Base-by-base conservation (phyloP, 2,888 invertebrate genomes). In the Charanyca ferruginea region DNA sequence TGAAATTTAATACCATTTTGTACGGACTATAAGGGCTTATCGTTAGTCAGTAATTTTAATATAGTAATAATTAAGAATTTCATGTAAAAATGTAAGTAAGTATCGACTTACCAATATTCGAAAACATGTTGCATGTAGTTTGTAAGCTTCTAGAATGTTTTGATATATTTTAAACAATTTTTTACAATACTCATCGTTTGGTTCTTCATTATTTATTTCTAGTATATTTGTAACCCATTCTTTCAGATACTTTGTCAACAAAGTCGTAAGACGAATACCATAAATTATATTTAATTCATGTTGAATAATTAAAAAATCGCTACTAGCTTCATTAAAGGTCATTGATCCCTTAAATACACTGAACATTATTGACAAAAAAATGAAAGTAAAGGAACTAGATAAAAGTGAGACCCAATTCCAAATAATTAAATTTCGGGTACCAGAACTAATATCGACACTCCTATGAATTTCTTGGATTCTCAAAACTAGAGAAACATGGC, bases 401-500 rank as follows among this genome's bases (percentile, higher is more conserved):
- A 13, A 25, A 20, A 59, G 13, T 5, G 20, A 8, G 1, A 53
- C 22, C 53, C 28, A 42, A 22, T 53, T 60, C 28, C 53, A 53
- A 53, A 60, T 22, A n/a, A 53, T 44, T 53, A 32, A 53, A 53
- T 22, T 13, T 22, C 9, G 25, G 11, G 44, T 3, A 32, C 16
- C 13, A 16, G 5, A 22, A 11, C 13, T n/a, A n/a, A n/a, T n/a
- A n/a, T 22, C 42, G 13, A 53, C 44, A n/a, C 32, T 60, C 16
- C 28, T 42, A n/a, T 53, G 53, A 42, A 60, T 53, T 13, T 60
- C 54, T 32, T 60, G 53, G 5, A 60, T 53, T 5, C 42, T 60
- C 28, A 60, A 22, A 32, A 60, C 53, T 8, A 60, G 13, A 13
- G 53, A 53, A 1, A 60, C 3, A 3, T 53, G 42, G 11, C 3